Evolutionary conservation across 2,113 vertebrate genomes (phyloP).

Genomic region (Panthera leo): DNA sequence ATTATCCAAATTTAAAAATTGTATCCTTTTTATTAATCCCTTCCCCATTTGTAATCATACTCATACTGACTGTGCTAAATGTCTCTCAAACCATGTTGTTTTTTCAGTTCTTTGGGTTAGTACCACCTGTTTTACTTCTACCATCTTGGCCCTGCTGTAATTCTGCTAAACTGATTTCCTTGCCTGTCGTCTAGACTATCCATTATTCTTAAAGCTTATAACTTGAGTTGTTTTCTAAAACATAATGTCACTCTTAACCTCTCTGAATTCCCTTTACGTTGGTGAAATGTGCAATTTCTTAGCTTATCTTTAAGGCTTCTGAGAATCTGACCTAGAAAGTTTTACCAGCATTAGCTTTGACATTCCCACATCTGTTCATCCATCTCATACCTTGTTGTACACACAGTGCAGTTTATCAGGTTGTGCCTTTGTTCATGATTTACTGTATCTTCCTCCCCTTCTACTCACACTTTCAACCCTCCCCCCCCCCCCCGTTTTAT

Average conservation of each 20-base stretch:
- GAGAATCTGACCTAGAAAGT: not conserved
- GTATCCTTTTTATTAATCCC: not conserved
- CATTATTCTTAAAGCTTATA: not conserved
- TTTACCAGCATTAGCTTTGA: not conserved
- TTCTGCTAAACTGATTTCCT: not conserved
- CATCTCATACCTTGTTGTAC: not conserved
- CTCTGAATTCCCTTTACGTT: not conserved
- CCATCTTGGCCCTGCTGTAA: not conserved
- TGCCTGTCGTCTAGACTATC: not conserved
- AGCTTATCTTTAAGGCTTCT: conserved; percentile 13
- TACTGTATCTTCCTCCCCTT: not conserved
- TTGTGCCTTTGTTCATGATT: conserved; percentile 51
- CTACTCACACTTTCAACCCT: not conserved
- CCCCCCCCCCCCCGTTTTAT: not conserved
- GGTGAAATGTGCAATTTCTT: not conserved
- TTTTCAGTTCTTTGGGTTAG: conserved; percentile 14
- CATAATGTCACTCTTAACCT: not conserved
- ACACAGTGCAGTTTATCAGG: not conserved
- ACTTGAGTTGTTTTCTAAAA: conserved; percentile 28
- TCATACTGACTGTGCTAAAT: not conserved
- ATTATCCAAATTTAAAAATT: not conserved
- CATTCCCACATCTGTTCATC: not conserved
- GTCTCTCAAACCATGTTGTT: not conserved
- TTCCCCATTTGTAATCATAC: not conserved
- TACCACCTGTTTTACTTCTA: not conserved